phyloP scores from a whole-genome alignment of 2,888 invertebrate genomes.

The Aphelenchoides bicaudatus region DNA sequence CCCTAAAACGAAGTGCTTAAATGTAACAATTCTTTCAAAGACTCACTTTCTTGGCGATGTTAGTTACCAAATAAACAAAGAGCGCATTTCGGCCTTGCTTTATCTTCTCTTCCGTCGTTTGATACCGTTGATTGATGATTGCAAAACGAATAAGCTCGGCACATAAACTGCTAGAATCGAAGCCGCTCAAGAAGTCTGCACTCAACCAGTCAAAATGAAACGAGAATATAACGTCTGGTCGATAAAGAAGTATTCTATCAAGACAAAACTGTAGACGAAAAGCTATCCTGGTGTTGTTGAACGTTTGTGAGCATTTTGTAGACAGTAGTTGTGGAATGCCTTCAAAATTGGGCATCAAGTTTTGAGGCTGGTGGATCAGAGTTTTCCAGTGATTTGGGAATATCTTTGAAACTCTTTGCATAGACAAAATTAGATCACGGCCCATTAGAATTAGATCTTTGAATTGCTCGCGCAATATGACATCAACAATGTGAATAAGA shows the following conservation, averaged over 20 bases:
- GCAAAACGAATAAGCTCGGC: background rate
- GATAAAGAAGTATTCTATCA: background rate
- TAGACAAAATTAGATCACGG: background rate
- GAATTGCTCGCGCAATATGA: slow-evolving; percentile 3
- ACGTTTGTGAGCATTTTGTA: background rate
- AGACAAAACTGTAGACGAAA: background rate
- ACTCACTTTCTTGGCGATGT: no score
- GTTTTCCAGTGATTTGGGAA: slow-evolving; percentile 1
- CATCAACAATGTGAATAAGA: background rate
- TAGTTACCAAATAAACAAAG: no score
- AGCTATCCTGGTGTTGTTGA: background rate
- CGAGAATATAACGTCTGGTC: background rate
- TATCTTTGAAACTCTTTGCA: background rate
- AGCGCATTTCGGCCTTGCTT: background rate
- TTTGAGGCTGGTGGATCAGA: slow-evolving; percentile 19
- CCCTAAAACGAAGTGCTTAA: slow-evolving; percentile 4
- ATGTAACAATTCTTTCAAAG: no score
- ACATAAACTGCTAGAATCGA: background rate
- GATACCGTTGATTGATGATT: background rate
- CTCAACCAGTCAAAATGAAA: slow-evolving; percentile 3
- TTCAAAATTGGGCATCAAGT: slow-evolving; percentile 9
- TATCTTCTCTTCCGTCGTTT: background rate
- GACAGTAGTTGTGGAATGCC: background rate
- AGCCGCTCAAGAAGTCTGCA: background rate
- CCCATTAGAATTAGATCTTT: background rate